Conservation (phyloP, 2,797 vertebrate species). For the Tachyglossus aculeatus region DNA sequence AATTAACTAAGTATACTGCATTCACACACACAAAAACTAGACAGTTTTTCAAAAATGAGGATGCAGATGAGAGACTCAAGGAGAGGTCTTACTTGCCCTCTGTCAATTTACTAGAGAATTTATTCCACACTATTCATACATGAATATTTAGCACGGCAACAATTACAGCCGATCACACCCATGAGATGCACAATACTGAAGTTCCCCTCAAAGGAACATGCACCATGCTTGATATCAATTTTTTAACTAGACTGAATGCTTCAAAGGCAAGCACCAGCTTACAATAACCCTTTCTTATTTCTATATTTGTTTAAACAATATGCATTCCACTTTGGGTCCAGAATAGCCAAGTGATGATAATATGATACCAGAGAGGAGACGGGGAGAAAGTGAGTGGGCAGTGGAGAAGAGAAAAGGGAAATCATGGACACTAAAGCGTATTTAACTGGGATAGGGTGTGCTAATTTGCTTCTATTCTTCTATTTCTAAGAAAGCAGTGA, state of each 20-base stretch:
- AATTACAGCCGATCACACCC: constrained; percentile 71
- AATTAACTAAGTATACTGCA: constrained; percentile 38
- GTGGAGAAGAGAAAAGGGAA: constrained; percentile 14
- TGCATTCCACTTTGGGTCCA: constrained; percentile 29
- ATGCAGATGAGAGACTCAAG: constrained; percentile 74
- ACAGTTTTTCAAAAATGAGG: constrained; percentile 71
- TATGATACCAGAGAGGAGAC: constrained; percentile 51
- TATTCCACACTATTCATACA: constrained; percentile 71
- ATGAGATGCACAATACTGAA: constrained; percentile 48
- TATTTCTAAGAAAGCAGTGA: not conserved
- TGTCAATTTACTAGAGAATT: constrained; percentile 73
- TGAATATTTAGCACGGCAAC: constrained; percentile 78
- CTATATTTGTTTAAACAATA: constrained; percentile 34
- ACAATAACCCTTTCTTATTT: constrained; percentile 13
- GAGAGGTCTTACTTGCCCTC: constrained; percentile 75
- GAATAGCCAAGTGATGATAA: constrained; percentile 49
- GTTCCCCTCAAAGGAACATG: constrained; percentile 48
- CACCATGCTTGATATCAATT: constrained; percentile 28
- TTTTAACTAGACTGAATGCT: constrained; percentile 42
- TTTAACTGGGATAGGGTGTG: constrained; percentile 49
- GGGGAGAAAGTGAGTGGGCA: constrained; percentile 38
- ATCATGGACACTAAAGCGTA: constrained; percentile 50
- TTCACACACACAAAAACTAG: constrained; percentile 23
- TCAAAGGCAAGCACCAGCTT: constrained; percentile 37
- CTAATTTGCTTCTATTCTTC: not conserved